Evolutionary conservation across 2,888 invertebrate species (phyloP), one percentile per base, ranked within the genome.

Genomic region (Elgonia sp.): DNA sequence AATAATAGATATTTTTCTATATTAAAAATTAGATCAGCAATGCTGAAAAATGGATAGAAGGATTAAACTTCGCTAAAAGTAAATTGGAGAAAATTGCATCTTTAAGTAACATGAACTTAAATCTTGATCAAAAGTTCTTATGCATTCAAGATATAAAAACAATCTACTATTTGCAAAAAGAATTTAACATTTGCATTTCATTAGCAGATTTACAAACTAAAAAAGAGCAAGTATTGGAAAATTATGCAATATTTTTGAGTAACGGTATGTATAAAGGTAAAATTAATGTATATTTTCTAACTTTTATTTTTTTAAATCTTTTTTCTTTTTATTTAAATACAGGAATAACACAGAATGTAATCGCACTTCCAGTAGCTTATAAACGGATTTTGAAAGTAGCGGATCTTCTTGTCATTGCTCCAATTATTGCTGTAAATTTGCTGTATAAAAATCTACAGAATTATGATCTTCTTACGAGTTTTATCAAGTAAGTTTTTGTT

Each of bases 31-130:
- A 89, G 53, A 82, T 90, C 40, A 85, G 85, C 21, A 86, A 84
- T 10, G 57, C 91, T 16, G 77, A 62, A 5, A 18, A 92, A 62
- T 92, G 92, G 75, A 86, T 92, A 5, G 92, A 93, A 84, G 90
- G 92, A 39, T 87, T 94, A 29, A 91, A 90, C 50, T 89, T 90
- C 75, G 69, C 93, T n/a, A 89, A 91, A 86, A 39, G 72, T 18
- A 91, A 89, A 86, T 80, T 93, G 21, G 63, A 80, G 69, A 75
- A 89, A n/a, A 80, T 91, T 67, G 89, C 89, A 21, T 67, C 67
- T 3, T 65, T 65, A 40, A 65, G 14, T 18, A 88, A 73, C 21
- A 18, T 42, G n/a, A 50, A 79, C 3, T 53, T 69, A 12, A 69
- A 89, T n/a, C 76, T 83, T 9, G 75, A 91, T 67, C 57, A 90